Evolutionary conservation across 2,797 vertebrate species (phyloP), one percentile per base, ranked within the genome.

Genomic region (Sebastes itinus): DNA sequence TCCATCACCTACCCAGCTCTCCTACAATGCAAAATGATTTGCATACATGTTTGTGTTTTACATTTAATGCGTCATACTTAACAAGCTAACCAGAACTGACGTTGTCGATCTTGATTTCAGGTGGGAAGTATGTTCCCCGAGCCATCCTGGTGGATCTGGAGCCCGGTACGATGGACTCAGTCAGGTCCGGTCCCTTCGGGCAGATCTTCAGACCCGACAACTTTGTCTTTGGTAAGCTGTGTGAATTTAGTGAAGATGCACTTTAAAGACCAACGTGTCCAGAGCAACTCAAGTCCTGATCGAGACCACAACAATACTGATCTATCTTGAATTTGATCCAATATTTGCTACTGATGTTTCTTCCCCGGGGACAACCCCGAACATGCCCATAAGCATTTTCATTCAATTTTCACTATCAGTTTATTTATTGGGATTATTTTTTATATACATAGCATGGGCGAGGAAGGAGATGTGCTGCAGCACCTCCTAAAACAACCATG

Each of bases 171-270:
- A 99, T 99, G 98, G 98, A 99, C 88, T 98, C 97, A 0, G 98
- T 99, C 72, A 96, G 97, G 65, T 99, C 98, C 0, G 98, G 98
- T 0, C 97, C 97, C 14, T 99, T 99, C 0, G 98, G 98, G 68
- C 98, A 99, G 87, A 97, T 99, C 84, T 99, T 99, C 90, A 96
- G 98, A 92, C 98, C 98, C 0, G 98, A 99, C 94, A 99, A 99
- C 94, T 99, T 99, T 91, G 98, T 99, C 83, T 99, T 99, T 4
- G 98, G 98, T 99, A 92, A 93, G 95, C 86, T 62, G 2, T 10
- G 22, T 52, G 8, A 67, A 69, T 49, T 59, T 30, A 49, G 6
- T 65, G 6, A 58, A 14, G 4, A 70, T 27, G 2, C 54, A 16
- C 16, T 46, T 46, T 18, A 46, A 46, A 18, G 42, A 46, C 16